Conservation (phyloP, 1,140 invertebrate species). For the Tetragonula clypearis region DNA sequence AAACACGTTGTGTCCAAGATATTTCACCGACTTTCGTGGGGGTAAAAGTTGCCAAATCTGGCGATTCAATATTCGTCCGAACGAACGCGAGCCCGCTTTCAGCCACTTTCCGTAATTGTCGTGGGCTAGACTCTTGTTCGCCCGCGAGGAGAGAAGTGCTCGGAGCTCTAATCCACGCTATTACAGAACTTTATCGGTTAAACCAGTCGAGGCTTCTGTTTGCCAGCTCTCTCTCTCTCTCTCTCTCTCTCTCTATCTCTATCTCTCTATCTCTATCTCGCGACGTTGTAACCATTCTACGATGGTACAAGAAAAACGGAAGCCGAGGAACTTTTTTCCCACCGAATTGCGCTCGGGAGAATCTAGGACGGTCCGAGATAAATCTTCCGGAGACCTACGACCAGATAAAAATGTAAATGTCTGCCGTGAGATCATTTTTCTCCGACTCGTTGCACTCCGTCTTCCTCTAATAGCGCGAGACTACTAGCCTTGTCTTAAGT, state of each 20-base stretch:
- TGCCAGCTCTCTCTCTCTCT: constrained; percentile 20
- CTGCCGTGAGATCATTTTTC: constrained; percentile 18
- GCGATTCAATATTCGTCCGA: constrained; percentile 37
- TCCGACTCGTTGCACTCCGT: neutral
- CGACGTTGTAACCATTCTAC: constrained; percentile 20
- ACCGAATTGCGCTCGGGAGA: constrained; percentile 14
- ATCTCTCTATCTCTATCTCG: neutral
- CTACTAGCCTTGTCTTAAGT: neutral
- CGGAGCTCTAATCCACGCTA: constrained; percentile 56
- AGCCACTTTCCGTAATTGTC: constrained; percentile 45
- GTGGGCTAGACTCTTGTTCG: constrained; percentile 25
- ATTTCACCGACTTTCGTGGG: neutral
- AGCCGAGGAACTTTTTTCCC: constrained; percentile 7
- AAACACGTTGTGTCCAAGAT: constrained; percentile 17
- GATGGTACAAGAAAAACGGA: neutral
- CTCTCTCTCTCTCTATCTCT: too few relatives aligned
- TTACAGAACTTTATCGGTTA: constrained; percentile 63
- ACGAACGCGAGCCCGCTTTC: constrained; percentile 19
- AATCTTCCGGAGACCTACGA: constrained; percentile 51
- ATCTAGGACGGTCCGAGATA: constrained; percentile 56
- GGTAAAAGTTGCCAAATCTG: constrained; percentile 42
- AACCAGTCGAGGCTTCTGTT: constrained; percentile 53
- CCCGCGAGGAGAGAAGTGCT: constrained; percentile 18
- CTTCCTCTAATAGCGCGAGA: neutral
- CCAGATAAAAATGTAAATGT: constrained; percentile 45